Percentiles rank a stretch among this genome's conserved stretches.
These are phyloP conservation scores for Eciton burchellii DNA, from an alignment of 1,140 invertebrate species.

Conservation along the genomic window DNA sequence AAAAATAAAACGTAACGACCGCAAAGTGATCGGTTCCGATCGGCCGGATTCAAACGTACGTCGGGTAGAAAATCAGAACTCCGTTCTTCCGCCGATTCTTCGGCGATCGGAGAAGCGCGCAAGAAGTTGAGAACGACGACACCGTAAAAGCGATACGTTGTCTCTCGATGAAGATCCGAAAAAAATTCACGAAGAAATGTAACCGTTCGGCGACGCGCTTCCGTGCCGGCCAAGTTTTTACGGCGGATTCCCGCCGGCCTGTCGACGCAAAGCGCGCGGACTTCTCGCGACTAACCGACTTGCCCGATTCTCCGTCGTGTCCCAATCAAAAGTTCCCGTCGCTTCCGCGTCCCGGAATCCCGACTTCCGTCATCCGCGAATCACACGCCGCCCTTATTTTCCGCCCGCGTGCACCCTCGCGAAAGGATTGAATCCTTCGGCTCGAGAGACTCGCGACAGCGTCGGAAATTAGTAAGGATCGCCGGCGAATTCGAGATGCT, in stretches of 20 bases:
- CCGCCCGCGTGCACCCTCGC: background rate
- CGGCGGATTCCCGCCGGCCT: constrained; percentile 38
- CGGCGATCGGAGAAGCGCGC: background rate
- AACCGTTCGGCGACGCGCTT: constrained; percentile 33
- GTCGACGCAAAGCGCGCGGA: constrained; percentile 47
- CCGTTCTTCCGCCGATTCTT: background rate
- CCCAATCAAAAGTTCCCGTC: constrained; percentile 65
- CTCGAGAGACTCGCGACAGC: background rate
- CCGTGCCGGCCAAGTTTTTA: constrained; percentile 44
- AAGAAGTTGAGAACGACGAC: constrained; percentile 39
- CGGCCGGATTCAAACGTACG: background rate
- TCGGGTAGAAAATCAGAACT: constrained; percentile 23
- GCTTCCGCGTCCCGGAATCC: constrained; percentile 19
- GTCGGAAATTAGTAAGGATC: constrained; percentile 7
- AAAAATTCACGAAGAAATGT: constrained; percentile 36
- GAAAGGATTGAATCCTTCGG: constrained; percentile 42
- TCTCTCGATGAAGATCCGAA: background rate
- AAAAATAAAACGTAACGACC: constrained; percentile 31
- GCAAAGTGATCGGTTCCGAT: constrained; percentile 23
- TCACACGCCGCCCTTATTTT: constrained; percentile 14
- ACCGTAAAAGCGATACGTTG: constrained; percentile 31
- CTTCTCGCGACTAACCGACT: constrained; percentile 46
- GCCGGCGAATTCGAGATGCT: background rate
- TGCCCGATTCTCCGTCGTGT: constrained; percentile 30
- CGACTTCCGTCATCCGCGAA: constrained; percentile 35